These are phyloP conservation scores for Mesocentrotus franciscanus DNA, from an alignment of 53 echinoderm and acorn worm genomes.

Conservation along the genomic window DNA sequence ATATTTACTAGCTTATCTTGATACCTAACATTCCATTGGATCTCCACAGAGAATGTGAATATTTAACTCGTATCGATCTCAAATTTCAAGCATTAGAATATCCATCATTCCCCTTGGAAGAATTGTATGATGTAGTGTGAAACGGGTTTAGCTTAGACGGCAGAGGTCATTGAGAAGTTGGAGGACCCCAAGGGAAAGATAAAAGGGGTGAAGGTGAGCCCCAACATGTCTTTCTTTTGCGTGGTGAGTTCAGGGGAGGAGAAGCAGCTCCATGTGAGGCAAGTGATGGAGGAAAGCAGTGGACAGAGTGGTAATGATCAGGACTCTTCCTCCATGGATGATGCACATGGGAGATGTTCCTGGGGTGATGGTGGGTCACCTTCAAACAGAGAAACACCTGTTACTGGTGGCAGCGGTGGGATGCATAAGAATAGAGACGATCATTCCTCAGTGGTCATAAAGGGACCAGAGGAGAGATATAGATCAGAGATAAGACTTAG, in stretches of 20 bases:
- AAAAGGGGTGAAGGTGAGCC: constrained; percentile 21
- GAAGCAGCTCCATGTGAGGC: constrained; percentile 29
- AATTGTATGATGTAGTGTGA: not conserved
- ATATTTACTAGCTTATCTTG: constrained; percentile 48
- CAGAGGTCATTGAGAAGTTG: constrained; percentile 17
- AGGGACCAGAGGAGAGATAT: constrained; percentile 57
- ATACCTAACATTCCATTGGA: constrained; percentile 23
- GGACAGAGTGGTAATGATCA: not conserved
- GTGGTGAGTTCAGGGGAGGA: constrained; percentile 54
- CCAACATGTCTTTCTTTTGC: constrained; percentile 55
- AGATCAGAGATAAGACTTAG: constrained; percentile 60
- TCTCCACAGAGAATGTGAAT: constrained; percentile 2
- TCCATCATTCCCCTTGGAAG: not conserved
- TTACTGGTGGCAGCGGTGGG: constrained; percentile 36
- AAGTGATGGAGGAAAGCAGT: not conserved
- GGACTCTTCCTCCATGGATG: not conserved
- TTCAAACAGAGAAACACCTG: constrained; percentile 2
- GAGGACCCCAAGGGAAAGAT: not conserved
- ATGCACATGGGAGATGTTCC: not conserved
- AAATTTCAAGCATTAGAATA: not conserved
- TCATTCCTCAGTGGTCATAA: constrained; percentile 15
- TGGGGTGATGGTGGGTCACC: constrained; percentile 42
- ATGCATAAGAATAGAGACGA: not conserved
- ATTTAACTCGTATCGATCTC: not conserved
- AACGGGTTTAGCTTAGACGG: not conserved